phyloP scores from a whole-genome alignment of 2,797 vertebrate genomes.

The Semaprochilodus insignis region DNA sequence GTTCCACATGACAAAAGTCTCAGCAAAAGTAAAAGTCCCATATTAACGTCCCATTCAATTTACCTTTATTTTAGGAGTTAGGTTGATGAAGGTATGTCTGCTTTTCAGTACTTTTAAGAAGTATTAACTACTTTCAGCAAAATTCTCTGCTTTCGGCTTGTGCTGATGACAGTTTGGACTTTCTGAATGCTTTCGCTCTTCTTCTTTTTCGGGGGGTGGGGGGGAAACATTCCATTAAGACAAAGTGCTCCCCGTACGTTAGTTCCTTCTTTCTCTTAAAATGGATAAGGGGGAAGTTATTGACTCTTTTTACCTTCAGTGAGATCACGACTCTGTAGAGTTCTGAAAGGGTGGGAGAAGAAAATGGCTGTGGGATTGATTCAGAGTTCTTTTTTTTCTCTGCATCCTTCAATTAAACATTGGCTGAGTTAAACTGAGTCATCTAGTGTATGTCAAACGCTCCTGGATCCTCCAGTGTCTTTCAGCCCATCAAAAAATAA shows the following conservation, averaged over 20 bases:
- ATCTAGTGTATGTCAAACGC: conserved; percentile 66
- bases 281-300: conserved; percentile 17
- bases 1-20: no score
- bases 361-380: conserved; percentile 60
- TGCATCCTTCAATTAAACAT: conserved; percentile 74
- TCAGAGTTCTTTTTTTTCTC: conserved; percentile 63
- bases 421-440: conserved; percentile 68
- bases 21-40: no score
- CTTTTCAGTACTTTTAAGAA: neutral
- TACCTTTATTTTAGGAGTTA: neutral
- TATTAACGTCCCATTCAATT: neutral
- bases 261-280: conserved; percentile 29
- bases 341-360: conserved; percentile 30
- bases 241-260: conserved; percentile 25
- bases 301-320: conserved; percentile 20
- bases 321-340: neutral
- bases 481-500: conserved; percentile 69
- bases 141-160: conserved; percentile 2
- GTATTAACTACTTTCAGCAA: conserved; percentile 5
- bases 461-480: conserved; percentile 65
- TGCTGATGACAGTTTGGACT: conserved; percentile 18
- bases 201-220: neutral
- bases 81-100: neutral
- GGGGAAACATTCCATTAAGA: neutral
- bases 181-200: neutral